Conservation (phyloP, 2,888 invertebrate species). For the Tipula unca region DNA sequence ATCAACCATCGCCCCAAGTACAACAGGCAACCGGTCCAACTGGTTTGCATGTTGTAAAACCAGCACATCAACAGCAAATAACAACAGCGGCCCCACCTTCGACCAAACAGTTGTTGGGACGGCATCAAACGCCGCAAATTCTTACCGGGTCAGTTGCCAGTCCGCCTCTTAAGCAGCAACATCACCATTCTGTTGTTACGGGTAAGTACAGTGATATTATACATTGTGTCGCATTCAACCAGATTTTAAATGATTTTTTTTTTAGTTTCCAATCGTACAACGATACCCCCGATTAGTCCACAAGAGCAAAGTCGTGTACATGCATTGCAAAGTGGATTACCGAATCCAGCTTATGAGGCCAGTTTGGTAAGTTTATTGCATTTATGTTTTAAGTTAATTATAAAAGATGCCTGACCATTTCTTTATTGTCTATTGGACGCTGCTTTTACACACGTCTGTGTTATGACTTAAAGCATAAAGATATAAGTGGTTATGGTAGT, state of each 20-base stretch:
- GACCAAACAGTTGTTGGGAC: constrained; percentile 36
- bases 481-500: constrained; percentile 40
- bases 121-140: constrained; percentile 41
- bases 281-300: constrained; percentile 53
- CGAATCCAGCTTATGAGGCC: constrained; percentile 54
- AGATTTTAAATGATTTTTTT: constrained; percentile 19
- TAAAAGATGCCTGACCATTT: background rate
- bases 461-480: constrained; percentile 47
- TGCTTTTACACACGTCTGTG: constrained; percentile 26
- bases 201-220: constrained; percentile 30
- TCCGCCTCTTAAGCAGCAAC: constrained; percentile 45
- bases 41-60: constrained; percentile 25
- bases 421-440: constrained; percentile 16
- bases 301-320: constrained; percentile 49
- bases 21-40: constrained; percentile 35
- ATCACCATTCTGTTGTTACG: constrained; percentile 42
- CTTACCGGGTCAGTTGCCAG: constrained; percentile 48
- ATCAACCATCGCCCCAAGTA: constrained; percentile 29
- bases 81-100: constrained; percentile 28
- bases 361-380: constrained; percentile 57
- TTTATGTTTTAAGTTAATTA: background rate
- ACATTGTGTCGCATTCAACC: background rate
- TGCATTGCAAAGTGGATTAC: constrained; percentile 47
- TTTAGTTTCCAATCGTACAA: constrained; percentile 41
- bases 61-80: constrained; percentile 25